Evolutionary conservation across 2,797 vertebrate species (phyloP).

Genomic region (Poliocrania exsul): DNA sequence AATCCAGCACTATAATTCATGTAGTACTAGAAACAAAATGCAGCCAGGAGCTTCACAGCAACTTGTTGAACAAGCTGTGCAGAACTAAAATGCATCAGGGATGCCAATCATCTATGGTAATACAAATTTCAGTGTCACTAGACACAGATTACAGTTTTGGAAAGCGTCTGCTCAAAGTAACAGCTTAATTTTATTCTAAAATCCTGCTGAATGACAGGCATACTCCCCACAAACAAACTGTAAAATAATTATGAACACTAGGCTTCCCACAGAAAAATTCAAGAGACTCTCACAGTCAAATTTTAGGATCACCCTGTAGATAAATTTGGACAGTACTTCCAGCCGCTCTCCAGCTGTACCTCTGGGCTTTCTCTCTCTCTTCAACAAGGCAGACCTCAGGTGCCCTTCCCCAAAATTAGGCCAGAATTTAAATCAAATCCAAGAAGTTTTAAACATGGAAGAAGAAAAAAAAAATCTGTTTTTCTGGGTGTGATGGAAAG

Average conservation of each 20-base stretch:
- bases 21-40: not conserved
- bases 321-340: not conserved
- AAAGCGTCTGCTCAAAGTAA: constrained; percentile 30
- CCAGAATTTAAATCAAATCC: not conserved
- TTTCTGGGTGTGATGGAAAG: not conserved
- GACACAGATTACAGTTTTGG: constrained; percentile 18
- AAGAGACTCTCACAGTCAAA: not conserved
- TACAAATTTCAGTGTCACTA: not conserved
- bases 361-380: not conserved
- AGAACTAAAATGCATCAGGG: not conserved
- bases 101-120: not conserved
- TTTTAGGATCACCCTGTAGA: not conserved
- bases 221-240: not conserved
- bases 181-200: constrained; percentile 17
- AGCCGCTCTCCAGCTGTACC: not conserved
- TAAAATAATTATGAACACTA: not conserved
- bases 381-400: not conserved
- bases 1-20: not conserved
- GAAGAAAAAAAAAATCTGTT: not conserved
- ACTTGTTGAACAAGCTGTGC: constrained; percentile 14
- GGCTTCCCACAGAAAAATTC: not conserved
- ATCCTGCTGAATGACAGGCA: not conserved
- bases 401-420: not conserved
- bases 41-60: not conserved
- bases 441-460: not conserved